Evolutionary conservation across 2,113 vertebrate genomes (phyloP).

Genomic region (Ophthalmolycus amberensis): DNA sequence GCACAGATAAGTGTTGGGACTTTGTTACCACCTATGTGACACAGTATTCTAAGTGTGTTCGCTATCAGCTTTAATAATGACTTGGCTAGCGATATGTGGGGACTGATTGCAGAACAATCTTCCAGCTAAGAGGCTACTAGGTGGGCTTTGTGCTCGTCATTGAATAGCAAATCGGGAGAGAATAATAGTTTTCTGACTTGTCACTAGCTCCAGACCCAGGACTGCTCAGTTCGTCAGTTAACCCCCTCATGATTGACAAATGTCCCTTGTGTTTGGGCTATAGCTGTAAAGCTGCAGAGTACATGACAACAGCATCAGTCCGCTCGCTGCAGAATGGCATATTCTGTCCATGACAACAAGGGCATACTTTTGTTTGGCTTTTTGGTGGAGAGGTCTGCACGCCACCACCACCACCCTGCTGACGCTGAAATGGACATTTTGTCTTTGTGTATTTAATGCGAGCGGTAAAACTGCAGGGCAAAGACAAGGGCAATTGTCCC

Average conservation of each 20-base stretch:
- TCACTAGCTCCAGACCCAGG: constrained; percentile 33
- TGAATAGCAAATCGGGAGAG: constrained; percentile 39
- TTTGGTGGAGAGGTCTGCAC: constrained; percentile 78
- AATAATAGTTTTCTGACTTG: constrained; percentile 47
- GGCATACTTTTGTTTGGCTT: constrained; percentile 79
- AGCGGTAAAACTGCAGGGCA: constrained; percentile 67
- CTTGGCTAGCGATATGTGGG: background rate
- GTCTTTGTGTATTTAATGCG: constrained; percentile 79
- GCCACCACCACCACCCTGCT: constrained; percentile 69
- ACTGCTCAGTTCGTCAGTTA: constrained; percentile 48
- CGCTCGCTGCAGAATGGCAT: constrained; percentile 72
- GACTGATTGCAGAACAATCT: background rate
- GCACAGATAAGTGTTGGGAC: background rate
- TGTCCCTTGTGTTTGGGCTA: constrained; percentile 67
- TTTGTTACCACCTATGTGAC: background rate
- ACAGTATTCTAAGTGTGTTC: background rate
- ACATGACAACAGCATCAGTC: constrained; percentile 76
- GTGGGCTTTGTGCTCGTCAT: constrained; percentile 22
- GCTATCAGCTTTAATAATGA: background rate
- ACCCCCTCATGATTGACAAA: constrained; percentile 74
- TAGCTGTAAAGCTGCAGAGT: constrained; percentile 70
- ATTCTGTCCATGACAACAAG: constrained; percentile 79
- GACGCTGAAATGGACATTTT: constrained; percentile 81
- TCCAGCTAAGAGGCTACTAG: background rate
- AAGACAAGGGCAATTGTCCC: constrained; percentile 79